Evolutionary conservation across 1,140 invertebrate genomes (phyloP).

Genomic region (Drosophila quadrilineata): DNA sequence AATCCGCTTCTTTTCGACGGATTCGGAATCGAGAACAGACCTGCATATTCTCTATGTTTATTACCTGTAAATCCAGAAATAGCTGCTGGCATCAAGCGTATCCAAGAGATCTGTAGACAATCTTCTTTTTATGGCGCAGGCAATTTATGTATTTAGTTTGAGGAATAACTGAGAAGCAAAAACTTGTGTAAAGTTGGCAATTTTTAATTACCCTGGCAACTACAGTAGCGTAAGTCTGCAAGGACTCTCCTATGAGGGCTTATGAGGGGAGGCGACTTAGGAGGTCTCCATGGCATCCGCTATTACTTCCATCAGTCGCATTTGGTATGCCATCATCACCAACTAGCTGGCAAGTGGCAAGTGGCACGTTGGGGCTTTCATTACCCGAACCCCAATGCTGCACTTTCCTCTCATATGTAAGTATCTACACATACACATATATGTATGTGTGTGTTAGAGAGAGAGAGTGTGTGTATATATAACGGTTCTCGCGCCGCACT

Average conservation of each 20-base stretch:
- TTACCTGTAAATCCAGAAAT: too few relatives aligned
- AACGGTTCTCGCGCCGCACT: slow-evolving; percentile 49
- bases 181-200: slow-evolving; percentile 59
- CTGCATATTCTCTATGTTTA: too few relatives aligned
- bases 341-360: slow-evolving; percentile 23
- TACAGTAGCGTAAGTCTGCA: slow-evolving; percentile 58
- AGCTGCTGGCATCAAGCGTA: too few relatives aligned
- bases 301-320: slow-evolving; percentile 43
- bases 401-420: slow-evolving; percentile 14
- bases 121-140: neutral
- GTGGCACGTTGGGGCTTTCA: slow-evolving; percentile 43
- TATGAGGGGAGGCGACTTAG: slow-evolving; percentile 59
- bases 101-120: too few relatives aligned
- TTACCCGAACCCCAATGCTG: slow-evolving; percentile 10
- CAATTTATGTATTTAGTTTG: slow-evolving; percentile 32
- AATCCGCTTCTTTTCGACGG: too few relatives aligned
- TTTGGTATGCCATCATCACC: slow-evolving; percentile 43
- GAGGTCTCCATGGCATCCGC: slow-evolving; percentile 51
- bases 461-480: neutral
- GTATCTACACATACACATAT: neutral
- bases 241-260: slow-evolving; percentile 65
- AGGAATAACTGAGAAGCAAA: slow-evolving; percentile 58
- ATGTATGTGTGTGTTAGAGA: neutral
- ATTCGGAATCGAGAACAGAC: too few relatives aligned
- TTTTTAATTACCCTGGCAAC: slow-evolving; percentile 71